A percentile compares a stretch with the other conserved stretches of the same genome.
Conservation (phyloP, 2,888 invertebrate genomes). For the Ornithoptera alexandrae region DNA sequence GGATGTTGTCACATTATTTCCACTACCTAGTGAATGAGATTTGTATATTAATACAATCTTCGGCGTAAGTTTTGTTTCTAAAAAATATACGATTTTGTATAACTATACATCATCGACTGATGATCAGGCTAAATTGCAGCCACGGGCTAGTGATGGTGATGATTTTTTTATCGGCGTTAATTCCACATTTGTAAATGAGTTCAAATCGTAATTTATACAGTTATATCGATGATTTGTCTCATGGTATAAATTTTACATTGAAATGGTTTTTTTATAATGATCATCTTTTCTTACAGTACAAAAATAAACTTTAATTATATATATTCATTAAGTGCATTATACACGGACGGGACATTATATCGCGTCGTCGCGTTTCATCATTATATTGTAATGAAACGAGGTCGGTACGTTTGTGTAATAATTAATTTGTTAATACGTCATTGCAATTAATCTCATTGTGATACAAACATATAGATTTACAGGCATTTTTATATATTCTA, state of each 20-base stretch:
- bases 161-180: neutral
- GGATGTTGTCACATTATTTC: conserved; percentile 35
- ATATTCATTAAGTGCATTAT: conserved; percentile 1
- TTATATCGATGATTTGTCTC: neutral
- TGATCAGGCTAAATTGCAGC: no score
- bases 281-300: neutral
- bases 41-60: neutral
- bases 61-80: neutral
- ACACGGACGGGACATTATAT: neutral
- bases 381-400: conserved; percentile 27
- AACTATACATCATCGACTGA: no score
- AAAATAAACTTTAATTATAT: conserved; percentile 10
- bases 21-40: conserved; percentile 16
- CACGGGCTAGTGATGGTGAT: neutral
- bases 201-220: neutral
- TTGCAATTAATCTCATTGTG: conserved; percentile 10
- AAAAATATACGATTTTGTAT: no score
- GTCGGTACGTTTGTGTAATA: conserved; percentile 15
- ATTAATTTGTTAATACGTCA: conserved; percentile 19
- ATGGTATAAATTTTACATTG: neutral
- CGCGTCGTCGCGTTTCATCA: conserved; percentile 18
- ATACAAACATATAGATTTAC: neutral
- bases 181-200: neutral
- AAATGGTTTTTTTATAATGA: neutral
- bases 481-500: neutral